Percentiles rank a stretch among this genome's conserved stretches.
phyloP scores from a whole-genome alignment of 2,888 invertebrate genomes.

The Polyploca ridens region DNA sequence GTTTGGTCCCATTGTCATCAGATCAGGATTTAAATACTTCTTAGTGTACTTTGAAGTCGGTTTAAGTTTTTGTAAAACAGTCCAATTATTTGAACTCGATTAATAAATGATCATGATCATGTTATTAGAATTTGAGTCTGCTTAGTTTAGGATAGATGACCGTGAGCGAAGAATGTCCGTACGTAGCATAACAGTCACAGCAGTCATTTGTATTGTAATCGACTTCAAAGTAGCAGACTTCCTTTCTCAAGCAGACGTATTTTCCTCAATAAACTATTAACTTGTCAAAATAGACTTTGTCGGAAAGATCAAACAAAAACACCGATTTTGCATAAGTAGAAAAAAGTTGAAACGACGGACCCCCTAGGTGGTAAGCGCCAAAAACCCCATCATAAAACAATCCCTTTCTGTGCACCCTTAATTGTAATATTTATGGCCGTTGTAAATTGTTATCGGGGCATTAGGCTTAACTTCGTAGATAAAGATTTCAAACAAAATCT shows the following conservation, averaged over 20 bases:
- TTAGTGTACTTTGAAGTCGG: no score
- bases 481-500: conserved; percentile 33
- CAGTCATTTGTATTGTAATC: no score
- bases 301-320: not conserved
- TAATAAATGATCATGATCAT: no score
- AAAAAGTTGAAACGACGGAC: conserved; percentile 7
- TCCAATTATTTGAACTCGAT: no score
- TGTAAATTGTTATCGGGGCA: conserved; percentile 58
- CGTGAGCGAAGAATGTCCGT: no score
- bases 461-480: conserved; percentile 31
- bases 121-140: no score
- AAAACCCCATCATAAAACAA: conserved; percentile 50
- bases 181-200: no score
- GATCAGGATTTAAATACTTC: no score
- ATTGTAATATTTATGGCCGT: conserved; percentile 61
- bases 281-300: not conserved
- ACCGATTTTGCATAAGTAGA: conserved; percentile 6
- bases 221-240: no score
- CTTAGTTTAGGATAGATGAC: no score
- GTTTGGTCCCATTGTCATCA: no score
- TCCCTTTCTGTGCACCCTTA: conserved; percentile 49
- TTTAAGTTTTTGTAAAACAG: no score
- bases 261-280: conserved; percentile 2
- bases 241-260: not conserved
- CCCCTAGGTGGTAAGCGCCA: conserved; percentile 31